Evolutionary conservation across 2,797 vertebrate genomes (phyloP).

Genomic region (Enteromius thamalakanensis): DNA sequence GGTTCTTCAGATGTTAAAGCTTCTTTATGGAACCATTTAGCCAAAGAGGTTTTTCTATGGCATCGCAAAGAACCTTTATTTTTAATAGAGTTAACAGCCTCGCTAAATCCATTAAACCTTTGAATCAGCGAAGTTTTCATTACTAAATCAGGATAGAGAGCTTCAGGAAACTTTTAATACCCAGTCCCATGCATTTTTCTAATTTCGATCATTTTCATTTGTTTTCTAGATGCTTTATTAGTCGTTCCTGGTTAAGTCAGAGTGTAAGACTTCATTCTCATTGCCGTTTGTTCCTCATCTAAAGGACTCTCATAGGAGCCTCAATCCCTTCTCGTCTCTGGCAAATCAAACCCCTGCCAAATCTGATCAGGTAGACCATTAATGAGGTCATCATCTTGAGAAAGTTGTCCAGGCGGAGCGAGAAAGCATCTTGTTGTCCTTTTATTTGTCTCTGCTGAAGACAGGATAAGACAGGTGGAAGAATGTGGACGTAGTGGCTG

Average conservation of each 20-base stretch:
- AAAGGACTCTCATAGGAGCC: neutral
- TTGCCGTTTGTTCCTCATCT: neutral
- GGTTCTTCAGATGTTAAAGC: no score
- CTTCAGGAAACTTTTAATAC: neutral
- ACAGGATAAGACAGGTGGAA: conserved; percentile 52
- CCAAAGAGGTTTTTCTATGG: no score
- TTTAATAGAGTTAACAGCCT: neutral
- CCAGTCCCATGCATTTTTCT: neutral
- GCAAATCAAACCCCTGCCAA: conserved; percentile 24
- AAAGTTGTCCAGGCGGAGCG: neutral
- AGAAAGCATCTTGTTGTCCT: conserved; percentile 28
- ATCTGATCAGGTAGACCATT: conserved; percentile 23
- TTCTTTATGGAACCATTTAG: no score
- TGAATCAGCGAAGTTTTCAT: neutral
- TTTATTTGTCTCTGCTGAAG: conserved; percentile 49
- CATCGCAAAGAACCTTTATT: no score
- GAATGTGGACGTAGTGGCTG: conserved; percentile 46
- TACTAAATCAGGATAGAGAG: neutral
- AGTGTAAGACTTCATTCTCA: neutral
- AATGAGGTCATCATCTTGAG: conserved; percentile 28
- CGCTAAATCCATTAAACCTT: neutral
- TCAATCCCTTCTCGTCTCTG: neutral
- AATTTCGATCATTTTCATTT: neutral
- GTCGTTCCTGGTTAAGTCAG: neutral
- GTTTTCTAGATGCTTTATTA: neutral